Percentiles rank a stretch among this genome's conserved stretches.
Conservation (phyloP, 2,797 vertebrate species). For the Lagorchestes hirsutus region DNA sequence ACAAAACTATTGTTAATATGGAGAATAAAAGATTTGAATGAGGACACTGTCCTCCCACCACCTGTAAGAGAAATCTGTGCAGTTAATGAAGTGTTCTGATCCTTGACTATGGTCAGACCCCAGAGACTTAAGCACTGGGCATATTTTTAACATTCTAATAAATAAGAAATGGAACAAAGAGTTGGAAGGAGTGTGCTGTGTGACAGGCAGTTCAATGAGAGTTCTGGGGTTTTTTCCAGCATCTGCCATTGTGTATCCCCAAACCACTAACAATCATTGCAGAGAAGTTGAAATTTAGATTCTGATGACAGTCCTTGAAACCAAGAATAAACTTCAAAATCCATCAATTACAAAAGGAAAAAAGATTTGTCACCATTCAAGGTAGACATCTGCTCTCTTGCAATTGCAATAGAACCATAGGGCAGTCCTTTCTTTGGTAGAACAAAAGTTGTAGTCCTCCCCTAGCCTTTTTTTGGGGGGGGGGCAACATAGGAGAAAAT, state of each 20-base stretch:
- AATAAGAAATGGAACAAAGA: slow-evolving; percentile 8
- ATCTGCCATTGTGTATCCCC: neutral
- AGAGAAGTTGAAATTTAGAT: neutral
- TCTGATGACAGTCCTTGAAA: neutral
- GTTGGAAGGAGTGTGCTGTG: slow-evolving; percentile 18
- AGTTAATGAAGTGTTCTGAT: neutral
- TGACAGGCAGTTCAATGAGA: neutral
- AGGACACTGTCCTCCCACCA: neutral
- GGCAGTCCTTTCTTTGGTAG: neutral
- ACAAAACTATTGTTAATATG: slow-evolving; percentile 39
- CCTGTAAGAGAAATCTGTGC: neutral
- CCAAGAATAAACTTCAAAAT: slow-evolving; percentile 37
- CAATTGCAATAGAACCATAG: neutral
- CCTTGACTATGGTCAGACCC: neutral
- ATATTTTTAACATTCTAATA: slow-evolving; percentile 43
- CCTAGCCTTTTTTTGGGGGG: neutral
- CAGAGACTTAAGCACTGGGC: neutral
- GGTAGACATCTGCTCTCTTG: neutral
- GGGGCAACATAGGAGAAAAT: slow-evolving; percentile 2
- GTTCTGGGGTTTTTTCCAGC: slow-evolving; percentile 37
- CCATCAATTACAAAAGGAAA: neutral
- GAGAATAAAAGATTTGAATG: slow-evolving; percentile 23
- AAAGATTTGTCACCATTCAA: neutral
- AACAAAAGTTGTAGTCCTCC: neutral
- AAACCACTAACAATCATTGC: neutral